A percentile compares a stretch with the other conserved stretches of the same genome.
phyloP scores from a whole-genome alignment of 2,113 vertebrate genomes.

The Labrus mixtus region DNA sequence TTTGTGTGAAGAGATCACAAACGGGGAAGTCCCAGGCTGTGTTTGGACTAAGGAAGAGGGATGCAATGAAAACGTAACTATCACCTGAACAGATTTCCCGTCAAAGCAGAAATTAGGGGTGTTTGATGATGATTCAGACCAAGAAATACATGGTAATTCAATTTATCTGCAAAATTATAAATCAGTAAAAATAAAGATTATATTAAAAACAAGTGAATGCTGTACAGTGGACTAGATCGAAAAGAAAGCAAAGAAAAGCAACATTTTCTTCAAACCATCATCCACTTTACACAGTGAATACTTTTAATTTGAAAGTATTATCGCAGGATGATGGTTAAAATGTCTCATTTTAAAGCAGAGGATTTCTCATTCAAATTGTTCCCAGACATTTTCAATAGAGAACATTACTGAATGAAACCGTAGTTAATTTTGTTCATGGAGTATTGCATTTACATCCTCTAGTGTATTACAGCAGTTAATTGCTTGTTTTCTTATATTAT shows the following conservation, averaged over 20 bases:
- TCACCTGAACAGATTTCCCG: constrained; percentile 44
- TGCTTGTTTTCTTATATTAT: constrained; percentile 33
- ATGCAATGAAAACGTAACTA: constrained; percentile 25
- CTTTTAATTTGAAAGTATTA: constrained; percentile 8
- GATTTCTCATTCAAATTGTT: constrained; percentile 39
- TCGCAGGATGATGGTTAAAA: constrained; percentile 11
- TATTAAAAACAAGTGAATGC: neutral
- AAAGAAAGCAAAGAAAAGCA: constrained; percentile 20
- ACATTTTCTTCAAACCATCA: constrained; percentile 10
- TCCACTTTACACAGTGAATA: too few relatives aligned
- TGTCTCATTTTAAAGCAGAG: neutral
- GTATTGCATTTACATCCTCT: constrained; percentile 38
- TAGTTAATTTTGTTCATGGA: constrained; percentile 44
- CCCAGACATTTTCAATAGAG: constrained; percentile 6
- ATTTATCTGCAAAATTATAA: neutral
- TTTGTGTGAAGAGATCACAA: constrained; percentile 41
- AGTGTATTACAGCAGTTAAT: constrained; percentile 40
- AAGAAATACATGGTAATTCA: constrained; percentile 18
- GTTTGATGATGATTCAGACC: constrained; percentile 13
- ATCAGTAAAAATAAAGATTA: constrained; percentile 12
- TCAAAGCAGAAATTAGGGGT: constrained; percentile 23
- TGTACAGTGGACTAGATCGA: constrained; percentile 17
- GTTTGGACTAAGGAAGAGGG: constrained; percentile 31
- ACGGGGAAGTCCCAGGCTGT: constrained; percentile 33
- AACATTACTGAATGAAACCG: constrained; percentile 20